phyloP scores from a whole-genome alignment of 2,113 vertebrate species.

The Notarius quadriscutis region DNA sequence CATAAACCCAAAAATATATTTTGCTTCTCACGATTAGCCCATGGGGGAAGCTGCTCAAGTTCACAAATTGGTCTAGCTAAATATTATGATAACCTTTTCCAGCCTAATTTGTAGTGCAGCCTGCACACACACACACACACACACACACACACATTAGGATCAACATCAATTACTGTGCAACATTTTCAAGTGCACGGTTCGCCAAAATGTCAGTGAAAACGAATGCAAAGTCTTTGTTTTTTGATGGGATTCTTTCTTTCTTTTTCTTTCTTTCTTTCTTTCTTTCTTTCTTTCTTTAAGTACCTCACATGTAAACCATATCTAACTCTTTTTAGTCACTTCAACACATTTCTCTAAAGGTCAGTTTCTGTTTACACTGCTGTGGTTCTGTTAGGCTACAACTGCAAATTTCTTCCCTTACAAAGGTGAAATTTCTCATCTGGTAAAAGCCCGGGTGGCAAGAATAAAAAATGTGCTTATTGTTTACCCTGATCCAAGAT shows the following conservation, averaged over 20 bases:
- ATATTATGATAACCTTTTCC: constrained; percentile 95
- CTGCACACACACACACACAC: constrained; percentile 63
- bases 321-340: background rate
- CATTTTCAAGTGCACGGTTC: constrained; percentile 81
- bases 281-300: background rate
- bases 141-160: constrained; percentile 68
- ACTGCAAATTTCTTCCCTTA: background rate
- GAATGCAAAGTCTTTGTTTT: constrained; percentile 69
- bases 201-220: constrained; percentile 81
- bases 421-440: constrained; percentile 15
- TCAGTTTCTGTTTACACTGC: constrained; percentile 25
- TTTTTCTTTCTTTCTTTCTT: constrained; percentile 16
- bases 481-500: constrained; percentile 75
- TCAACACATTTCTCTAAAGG: background rate
- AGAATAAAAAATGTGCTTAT: constrained; percentile 72
- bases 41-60: constrained; percentile 77
- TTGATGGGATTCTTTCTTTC: constrained; percentile 48
- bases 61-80: constrained; percentile 83
- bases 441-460: constrained; percentile 21
- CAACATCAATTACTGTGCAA: constrained; percentile 89
- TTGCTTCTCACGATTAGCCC: constrained; percentile 71
- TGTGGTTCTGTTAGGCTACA: constrained; percentile 35
- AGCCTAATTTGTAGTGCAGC: constrained; percentile 87
- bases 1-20: constrained; percentile 52
- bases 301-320: background rate